Evolutionary conservation across 2,113 vertebrate species (phyloP).

Genomic region (Saiga tatarica): DNA sequence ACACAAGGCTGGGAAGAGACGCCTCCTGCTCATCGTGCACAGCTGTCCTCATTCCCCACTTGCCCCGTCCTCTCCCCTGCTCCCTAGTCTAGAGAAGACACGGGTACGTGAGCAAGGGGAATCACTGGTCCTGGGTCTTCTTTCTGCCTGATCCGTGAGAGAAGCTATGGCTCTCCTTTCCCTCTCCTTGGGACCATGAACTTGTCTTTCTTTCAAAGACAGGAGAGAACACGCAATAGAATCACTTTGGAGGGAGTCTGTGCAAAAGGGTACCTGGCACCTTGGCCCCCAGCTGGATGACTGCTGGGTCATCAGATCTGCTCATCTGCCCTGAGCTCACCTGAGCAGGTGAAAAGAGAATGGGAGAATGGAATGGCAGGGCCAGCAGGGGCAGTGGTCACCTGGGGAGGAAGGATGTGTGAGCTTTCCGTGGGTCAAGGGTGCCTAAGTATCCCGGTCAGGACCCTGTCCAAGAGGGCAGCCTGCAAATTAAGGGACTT

Average conservation of each 20-base stretch:
- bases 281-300: neutral
- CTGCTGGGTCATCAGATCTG: neutral
- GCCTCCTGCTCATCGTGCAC: neutral
- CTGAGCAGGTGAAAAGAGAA: neutral
- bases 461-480: neutral
- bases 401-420: neutral
- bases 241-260: neutral
- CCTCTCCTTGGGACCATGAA: neutral
- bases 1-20: neutral
- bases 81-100: neutral
- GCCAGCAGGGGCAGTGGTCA: fast-evolving
- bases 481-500: neutral
- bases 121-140: too few species aligned
- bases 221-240: neutral
- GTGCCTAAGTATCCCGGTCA: neutral
- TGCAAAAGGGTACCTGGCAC: neutral
- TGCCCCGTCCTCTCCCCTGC: neutral
- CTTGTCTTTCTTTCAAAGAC: neutral
- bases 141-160: neutral
- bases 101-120: neutral
- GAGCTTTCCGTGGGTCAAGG: neutral
- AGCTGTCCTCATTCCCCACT: fast-evolving
- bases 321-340: neutral
- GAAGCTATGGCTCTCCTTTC: neutral
- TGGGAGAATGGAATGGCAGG: neutral